Percentiles rank a stretch among this genome's conserved stretches.
Evolutionary conservation across 2,888 invertebrate species (phyloP).

Genomic region (Lacanobia oleracea): DNA sequence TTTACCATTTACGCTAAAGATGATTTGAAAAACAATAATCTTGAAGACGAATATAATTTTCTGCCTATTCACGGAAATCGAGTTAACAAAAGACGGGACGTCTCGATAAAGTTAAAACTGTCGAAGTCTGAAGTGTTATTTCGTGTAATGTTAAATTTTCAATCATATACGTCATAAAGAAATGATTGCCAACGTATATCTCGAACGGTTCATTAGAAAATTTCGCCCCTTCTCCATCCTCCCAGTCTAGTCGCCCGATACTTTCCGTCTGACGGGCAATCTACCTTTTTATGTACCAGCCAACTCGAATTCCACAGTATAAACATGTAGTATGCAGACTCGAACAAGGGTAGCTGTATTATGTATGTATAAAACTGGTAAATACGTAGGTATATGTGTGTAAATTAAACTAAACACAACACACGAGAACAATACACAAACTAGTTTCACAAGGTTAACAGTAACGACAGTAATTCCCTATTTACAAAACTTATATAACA

Average conservation of each 20-base stretch:
- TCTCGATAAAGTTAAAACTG: constrained; percentile 1
- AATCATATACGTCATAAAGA: constrained; percentile 31
- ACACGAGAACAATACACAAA: constrained; percentile 44
- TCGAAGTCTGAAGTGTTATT: background rate
- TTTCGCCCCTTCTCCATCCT: constrained; percentile 23
- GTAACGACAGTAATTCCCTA: constrained; percentile 61
- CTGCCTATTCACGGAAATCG: background rate
- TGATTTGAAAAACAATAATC: background rate
- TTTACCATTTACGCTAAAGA: background rate
- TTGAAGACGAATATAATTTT: background rate
- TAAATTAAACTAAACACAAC: constrained; percentile 18
- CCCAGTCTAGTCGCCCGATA: constrained; percentile 27
- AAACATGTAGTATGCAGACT: constrained; percentile 25
- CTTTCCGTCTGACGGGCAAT: constrained; percentile 41
- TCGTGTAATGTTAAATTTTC: constrained; percentile 30
- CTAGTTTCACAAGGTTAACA: constrained; percentile 45
- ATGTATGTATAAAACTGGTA: background rate
- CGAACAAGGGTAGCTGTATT: constrained; percentile 13
- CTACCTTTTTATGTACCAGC: constrained; percentile 37
- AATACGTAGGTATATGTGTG: constrained; percentile 15
- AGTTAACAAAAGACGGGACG: background rate
- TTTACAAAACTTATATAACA: constrained; percentile 61
- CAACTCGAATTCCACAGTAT: constrained; percentile 7
- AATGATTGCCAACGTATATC: background rate
- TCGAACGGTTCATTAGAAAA: constrained; percentile 54